These are phyloP conservation scores for Rynchops niger DNA, from an alignment of 2,113 vertebrate genomes.

Conservation along the genomic window DNA sequence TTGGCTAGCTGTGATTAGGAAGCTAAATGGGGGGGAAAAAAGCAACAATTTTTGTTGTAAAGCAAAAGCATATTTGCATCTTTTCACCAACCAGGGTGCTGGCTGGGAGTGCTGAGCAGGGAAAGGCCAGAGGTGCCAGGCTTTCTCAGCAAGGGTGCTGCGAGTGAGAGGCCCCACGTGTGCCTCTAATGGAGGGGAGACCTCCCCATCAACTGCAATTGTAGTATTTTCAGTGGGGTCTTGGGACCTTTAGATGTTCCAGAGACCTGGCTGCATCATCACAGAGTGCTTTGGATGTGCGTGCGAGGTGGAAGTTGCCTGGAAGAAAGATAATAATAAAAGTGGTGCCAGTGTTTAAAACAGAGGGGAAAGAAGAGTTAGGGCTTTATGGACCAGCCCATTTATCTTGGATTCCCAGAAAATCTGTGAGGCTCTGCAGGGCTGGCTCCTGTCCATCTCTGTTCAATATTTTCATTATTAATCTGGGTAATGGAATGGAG, in stretches of 20 bases:
- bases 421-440: constrained; percentile 45
- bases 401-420: constrained; percentile 56
- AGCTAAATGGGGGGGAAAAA: constrained; percentile 16
- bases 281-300: background rate
- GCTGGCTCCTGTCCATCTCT: constrained; percentile 52
- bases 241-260: background rate
- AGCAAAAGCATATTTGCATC: background rate
- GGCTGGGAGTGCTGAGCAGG: background rate
- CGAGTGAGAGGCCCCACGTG: rapidly evolving
- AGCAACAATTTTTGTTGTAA: constrained; percentile 12
- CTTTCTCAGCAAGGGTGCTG: background rate
- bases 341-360: background rate
- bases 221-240: background rate
- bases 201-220: background rate
- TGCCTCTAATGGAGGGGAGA: background rate
- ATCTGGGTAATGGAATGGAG: constrained; percentile 54
- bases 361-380: background rate
- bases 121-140: background rate
- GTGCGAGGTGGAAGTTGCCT: background rate
- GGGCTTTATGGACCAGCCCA: background rate
- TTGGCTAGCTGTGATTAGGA: constrained; percentile 37
- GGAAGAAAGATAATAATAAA: background rate
- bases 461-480: constrained; percentile 59
- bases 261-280: background rate
- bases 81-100: background rate